phyloP scores from a whole-genome alignment of 2,888 invertebrate species.

The Pammene aurita region DNA sequence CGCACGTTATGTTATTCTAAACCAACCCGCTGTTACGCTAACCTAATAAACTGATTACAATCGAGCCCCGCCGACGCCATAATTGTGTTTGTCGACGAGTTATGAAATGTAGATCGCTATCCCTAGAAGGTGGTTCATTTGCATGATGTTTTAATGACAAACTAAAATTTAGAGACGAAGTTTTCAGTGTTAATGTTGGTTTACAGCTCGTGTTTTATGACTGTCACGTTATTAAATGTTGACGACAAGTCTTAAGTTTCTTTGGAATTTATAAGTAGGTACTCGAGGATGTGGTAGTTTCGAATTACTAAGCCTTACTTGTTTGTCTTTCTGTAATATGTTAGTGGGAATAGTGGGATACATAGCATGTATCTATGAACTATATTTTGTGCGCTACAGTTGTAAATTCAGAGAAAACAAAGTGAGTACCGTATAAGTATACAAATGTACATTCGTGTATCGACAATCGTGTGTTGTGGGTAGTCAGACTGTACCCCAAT shows the following conservation, averaged over 20 bases:
- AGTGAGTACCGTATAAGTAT: no score
- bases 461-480: no score
- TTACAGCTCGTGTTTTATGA: constrained; percentile 6
- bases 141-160: constrained; percentile 34
- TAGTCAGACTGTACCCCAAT: no score
- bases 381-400: no score
- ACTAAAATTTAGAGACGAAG: constrained; percentile 19
- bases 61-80: constrained; percentile 23
- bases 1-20: constrained; percentile 22
- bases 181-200: constrained; percentile 8
- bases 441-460: no score
- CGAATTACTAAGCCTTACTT: no score
- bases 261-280: no score
- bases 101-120: constrained; percentile 37
- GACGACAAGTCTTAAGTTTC: background rate
- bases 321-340: no score
- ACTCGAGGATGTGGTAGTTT: no score
- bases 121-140: constrained; percentile 17
- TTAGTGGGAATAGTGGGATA: no score
- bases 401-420: no score
- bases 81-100: constrained; percentile 38
- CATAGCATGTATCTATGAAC: no score
- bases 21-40: constrained; percentile 18
- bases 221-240: constrained; percentile 3
- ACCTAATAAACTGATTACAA: constrained; percentile 40